Percentiles rank a stretch among this genome's conserved stretches.
Conservation (phyloP, 2,888 invertebrate genomes). For the Ernsta delagoae region DNA sequence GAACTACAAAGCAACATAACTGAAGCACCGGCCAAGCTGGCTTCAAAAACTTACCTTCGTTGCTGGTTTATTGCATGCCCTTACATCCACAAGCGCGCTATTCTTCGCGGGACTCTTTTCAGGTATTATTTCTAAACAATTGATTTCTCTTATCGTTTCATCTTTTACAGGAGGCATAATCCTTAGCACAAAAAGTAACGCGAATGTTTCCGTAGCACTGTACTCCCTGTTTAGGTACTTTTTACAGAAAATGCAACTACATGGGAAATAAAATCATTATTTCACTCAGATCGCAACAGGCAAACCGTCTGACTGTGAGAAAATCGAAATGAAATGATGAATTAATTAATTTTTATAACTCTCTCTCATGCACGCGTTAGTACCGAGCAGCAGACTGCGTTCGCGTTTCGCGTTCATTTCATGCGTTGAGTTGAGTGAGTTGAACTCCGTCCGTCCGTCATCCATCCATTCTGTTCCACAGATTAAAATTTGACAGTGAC, state of each 20-base stretch:
- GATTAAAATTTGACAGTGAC: too few relatives aligned
- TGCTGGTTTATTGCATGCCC: conserved; percentile 88
- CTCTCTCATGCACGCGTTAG: neutral
- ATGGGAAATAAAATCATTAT: conserved; percentile 17
- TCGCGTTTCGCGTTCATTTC: too few relatives aligned
- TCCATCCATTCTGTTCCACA: too few relatives aligned
- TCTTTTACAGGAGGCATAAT: conserved; percentile 84
- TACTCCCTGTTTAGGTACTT: neutral
- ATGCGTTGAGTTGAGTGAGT: too few relatives aligned
- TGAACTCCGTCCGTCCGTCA: too few relatives aligned
- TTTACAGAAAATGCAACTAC: conserved; percentile 22
- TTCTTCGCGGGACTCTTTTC: conserved; percentile 81
- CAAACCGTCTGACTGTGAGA: neutral
- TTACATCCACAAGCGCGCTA: conserved; percentile 85
- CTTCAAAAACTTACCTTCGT: conserved; percentile 81
- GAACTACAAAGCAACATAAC: conserved; percentile 32
- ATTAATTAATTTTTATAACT: neutral
- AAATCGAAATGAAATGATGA: conserved; percentile 11
- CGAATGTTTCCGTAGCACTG: conserved; percentile 5
- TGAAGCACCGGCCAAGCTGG: conserved; percentile 10
- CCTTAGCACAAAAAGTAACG: conserved; percentile 50
- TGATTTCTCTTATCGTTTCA: conserved; percentile 76
- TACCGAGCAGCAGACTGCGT: neutral
- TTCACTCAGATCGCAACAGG: conserved; percentile 4
- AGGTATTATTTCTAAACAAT: conserved; percentile 75